Base-by-base conservation (phyloP, 2,797 vertebrate genomes). In the Lutjanus argentimaculatus region DNA sequence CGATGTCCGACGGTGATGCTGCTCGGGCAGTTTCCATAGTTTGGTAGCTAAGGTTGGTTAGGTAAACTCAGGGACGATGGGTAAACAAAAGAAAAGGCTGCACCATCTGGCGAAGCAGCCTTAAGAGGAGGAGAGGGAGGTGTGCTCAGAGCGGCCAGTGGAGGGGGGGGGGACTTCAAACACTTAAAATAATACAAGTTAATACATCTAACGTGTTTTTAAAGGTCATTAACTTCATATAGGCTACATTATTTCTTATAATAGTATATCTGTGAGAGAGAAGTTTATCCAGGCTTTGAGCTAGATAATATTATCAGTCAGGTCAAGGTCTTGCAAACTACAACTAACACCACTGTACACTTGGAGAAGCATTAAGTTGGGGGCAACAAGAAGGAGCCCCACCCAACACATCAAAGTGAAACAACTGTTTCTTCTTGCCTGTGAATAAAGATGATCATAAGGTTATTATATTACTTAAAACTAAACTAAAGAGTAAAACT, bases 81-180 rank as follows among this genome's bases (percentile, higher is more conserved):
- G 93, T 95, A 93, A 95, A 95, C 94, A 95, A 95, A 95, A 95
- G 93, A 92, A 93, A 92, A 94, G 93, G 90, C 92, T 89, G 90
- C 90, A 95, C 94, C 94, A 95, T 97, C 97, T 89, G 97, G 97
- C 89, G 96, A 92, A 94, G 96, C 96, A 80, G 91, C 89, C 90
- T 91, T 82, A 84, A 77, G 97, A 96, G 87, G 97, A 92, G 92
- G 61, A 95, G 96, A 79, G 96, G 91, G 88, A 96, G 95, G 0
- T 95, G 97, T 88, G 95, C 96, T 96, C 94, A 75, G 96, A 81
- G 94, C 93, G 87, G 95, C 94, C 67, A 94, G 91, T n/a, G 6
- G 77, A 52, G 68, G 59, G 49, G 45, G 52, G 45, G 57, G 56
- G 72, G 4, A 25, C 46, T 16, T 65, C 49, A 85, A 22, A 65